Percentiles rank a stretch among this genome's conserved stretches.
phyloP scores from a whole-genome alignment of 2,888 invertebrate genomes.

The Leucoptera coffeella region DNA sequence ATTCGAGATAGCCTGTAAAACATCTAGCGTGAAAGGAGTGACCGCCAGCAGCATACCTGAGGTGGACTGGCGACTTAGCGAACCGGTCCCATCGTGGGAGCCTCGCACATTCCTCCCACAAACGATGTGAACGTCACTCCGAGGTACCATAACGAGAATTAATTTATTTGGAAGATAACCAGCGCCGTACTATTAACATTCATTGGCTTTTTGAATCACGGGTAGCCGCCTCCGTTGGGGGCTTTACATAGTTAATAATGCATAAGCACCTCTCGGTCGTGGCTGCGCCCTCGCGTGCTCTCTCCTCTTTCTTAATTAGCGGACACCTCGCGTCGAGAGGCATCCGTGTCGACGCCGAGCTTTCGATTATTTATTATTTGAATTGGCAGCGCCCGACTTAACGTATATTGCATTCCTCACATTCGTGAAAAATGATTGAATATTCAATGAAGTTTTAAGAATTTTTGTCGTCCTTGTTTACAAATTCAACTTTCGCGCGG shows the following conservation, averaged over 20 bases:
- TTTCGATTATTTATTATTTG: slow-evolving; percentile 38
- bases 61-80: slow-evolving; percentile 24
- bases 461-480: slow-evolving; percentile 2
- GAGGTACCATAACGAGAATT: slow-evolving; percentile 21
- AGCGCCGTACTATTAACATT: slow-evolving; percentile 38
- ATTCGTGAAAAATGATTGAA: slow-evolving; percentile 5
- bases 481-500: no score
- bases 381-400: slow-evolving; percentile 33
- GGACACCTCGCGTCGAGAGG: no score
- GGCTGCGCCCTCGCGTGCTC: no score
- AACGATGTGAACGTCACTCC: slow-evolving; percentile 18
- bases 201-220: slow-evolving; percentile 34
- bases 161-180: slow-evolving; percentile 34
- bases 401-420: slow-evolving; percentile 10
- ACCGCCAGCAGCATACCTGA: no score
- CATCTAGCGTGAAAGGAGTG: no score
- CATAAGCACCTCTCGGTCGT: no score
- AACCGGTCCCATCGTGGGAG: slow-evolving; percentile 29
- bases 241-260: no score
- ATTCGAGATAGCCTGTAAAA: background rate
- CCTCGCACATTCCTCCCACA: slow-evolving; percentile 19
- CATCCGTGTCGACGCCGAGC: no score
- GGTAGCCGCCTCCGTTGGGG: no score
- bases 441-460: slow-evolving; percentile 3
- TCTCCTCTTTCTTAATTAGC: no score